Base-by-base conservation (phyloP, 2,113 vertebrate genomes). In the Baryphthengus martii region DNA sequence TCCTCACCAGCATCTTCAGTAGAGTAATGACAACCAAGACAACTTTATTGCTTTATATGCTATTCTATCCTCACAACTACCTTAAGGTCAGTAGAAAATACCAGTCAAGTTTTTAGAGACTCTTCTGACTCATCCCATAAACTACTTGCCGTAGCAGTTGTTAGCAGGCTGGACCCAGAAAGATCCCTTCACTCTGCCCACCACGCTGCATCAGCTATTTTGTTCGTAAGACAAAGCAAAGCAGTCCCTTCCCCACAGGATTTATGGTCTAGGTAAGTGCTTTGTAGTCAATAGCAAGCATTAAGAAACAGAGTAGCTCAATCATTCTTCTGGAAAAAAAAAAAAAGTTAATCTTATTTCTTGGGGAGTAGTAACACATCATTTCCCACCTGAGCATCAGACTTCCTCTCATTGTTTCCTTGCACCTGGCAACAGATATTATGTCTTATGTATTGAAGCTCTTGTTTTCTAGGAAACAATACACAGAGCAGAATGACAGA, bases 351-450 rank as follows among this genome's bases (percentile, higher is more conserved):
- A 33, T 44, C 39, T 71, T 49, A 50, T 72, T 85, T 87, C 75
- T 94, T 88, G 29, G 65, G 65, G 58, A 90, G 50, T 42, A 74
- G 40, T 52, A 95, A 75, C 53, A 75, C 66, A 67, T 65, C 26
- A 90, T 93, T 89, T 93, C 44, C 63, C 78, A 94, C 75, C 88
- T 93, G 50, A 93, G 39, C 95, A 93, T 73, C 91, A 88, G 59
- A 42, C 91, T 78, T 92, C 91, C 58, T 73, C 70, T 80, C 67
- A 77, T 45, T 95, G 78, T 88, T 95, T 72, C 68, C 82, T 91
- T 89, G 65, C 87, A 96, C 85, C 93, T 91, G 88, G 85, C 61
- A 91, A 93, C 45, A 83, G 87, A 93, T 77, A 84, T 9, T 73
- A 21, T 25, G 11, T 88, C 55, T 94, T 58, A 52, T 1, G 5